A percentile compares a stretch with the other conserved stretches of the same genome.
Evolutionary conservation across 2,797 vertebrate species (phyloP).

Genomic region (Lagodon rhomboides): DNA sequence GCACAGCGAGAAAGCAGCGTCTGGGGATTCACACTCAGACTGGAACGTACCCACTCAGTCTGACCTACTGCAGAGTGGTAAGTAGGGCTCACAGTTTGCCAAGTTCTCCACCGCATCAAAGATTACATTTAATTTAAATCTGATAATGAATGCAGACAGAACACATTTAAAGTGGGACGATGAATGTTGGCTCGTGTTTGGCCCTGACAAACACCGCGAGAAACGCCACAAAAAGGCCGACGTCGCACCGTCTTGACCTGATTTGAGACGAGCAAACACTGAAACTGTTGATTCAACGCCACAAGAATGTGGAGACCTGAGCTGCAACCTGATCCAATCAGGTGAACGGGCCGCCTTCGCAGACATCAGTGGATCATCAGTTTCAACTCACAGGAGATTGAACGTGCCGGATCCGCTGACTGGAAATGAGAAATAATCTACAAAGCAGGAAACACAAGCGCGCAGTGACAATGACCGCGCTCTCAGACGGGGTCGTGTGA

Average conservation of each 20-base stretch:
- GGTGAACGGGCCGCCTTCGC: neutral
- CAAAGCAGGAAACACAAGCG: neutral
- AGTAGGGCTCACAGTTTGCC: neutral
- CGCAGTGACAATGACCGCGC: neutral
- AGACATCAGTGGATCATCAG: neutral
- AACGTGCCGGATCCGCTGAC: neutral
- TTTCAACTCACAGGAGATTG: neutral
- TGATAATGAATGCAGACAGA: neutral
- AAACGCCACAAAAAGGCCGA: neutral
- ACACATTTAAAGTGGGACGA: neutral
- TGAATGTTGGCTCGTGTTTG: neutral
- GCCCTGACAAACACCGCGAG: neutral
- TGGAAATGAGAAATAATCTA: neutral
- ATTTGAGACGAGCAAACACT: conserved; percentile 3
- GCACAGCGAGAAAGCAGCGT: too few species aligned
- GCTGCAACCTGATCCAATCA: conserved; percentile 5
- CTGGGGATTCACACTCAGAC: neutral
- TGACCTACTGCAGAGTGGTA: neutral
- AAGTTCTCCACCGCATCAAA: neutral
- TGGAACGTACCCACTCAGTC: neutral
- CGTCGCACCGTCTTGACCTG: conserved; percentile 7
- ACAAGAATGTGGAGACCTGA: neutral
- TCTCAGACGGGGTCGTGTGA: neutral
- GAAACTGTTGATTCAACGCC: neutral
- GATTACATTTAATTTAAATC: neutral